phyloP scores from a whole-genome alignment of 2,797 vertebrate species.

The Pterois miles region DNA sequence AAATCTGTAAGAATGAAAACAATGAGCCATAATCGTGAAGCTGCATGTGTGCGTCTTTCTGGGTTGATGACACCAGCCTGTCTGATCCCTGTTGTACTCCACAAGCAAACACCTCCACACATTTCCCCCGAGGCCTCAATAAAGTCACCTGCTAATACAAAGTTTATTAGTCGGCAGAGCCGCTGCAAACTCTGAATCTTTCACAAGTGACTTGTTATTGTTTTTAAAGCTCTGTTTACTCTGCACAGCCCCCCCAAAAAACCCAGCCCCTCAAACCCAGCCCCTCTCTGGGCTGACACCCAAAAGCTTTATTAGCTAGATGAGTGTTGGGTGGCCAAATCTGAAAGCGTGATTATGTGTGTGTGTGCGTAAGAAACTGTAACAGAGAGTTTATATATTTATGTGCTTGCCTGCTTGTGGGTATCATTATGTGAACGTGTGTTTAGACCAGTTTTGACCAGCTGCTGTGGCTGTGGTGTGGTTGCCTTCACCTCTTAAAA shows the following conservation, averaged over 20 bases:
- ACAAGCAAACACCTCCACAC: conserved; percentile 40
- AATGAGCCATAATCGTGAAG: not conserved
- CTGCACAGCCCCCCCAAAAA: conserved; percentile 22
- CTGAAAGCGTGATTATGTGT: conserved; percentile 45
- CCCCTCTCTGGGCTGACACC: conserved; percentile 60
- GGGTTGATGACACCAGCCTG: conserved; percentile 2
- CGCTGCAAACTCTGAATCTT: conserved; percentile 44
- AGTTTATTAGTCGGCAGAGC: conserved; percentile 52
- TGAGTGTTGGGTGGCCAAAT: conserved; percentile 71
- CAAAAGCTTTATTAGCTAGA: conserved; percentile 70
- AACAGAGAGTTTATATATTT: conserved; percentile 36
- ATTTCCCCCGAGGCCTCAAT: conserved; percentile 37
- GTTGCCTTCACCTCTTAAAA: conserved; percentile 73
- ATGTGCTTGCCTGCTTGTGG: conserved; percentile 30
- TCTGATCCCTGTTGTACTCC: conserved; percentile 26
- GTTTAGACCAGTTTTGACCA: conserved; percentile 44
- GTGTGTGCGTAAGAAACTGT: conserved; percentile 21
- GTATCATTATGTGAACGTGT: conserved; percentile 11
- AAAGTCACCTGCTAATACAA: conserved; percentile 60
- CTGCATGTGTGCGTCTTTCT: not conserved
- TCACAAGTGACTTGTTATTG: conserved; percentile 69
- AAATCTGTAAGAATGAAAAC: not conserved
- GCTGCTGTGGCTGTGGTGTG: conserved; percentile 60
- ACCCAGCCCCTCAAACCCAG: conserved; percentile 36
- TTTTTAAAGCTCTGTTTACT: conserved; percentile 78